A percentile compares a stretch with the other conserved stretches of the same genome.
phyloP scores from a whole-genome alignment of 1,140 invertebrate species.

The Lordiphosa collinella region DNA sequence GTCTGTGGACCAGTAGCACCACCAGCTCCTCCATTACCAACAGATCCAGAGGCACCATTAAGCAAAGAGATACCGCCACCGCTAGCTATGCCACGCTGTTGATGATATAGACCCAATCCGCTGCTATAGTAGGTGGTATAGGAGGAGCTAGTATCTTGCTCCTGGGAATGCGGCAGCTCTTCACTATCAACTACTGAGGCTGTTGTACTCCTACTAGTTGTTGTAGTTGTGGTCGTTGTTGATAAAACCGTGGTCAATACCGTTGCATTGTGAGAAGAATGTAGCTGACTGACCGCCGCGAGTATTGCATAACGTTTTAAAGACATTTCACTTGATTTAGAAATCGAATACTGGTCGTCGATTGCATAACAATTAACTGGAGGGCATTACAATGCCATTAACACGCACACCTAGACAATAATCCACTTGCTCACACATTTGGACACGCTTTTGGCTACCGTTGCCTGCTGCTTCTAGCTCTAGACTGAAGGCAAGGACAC shows the following conservation, averaged over 20 bases:
- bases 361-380: conserved; percentile 67
- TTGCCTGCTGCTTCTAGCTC: conserved; percentile 1
- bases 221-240: conserved; percentile 30
- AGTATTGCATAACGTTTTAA: conserved; percentile 73
- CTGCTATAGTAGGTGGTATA: conserved; percentile 59
- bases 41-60: conserved; percentile 39
- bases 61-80: conserved; percentile 8
- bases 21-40: conserved; percentile 19
- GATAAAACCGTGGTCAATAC: conserved; percentile 22
- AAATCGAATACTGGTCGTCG: conserved; percentile 32
- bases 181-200: conserved; percentile 25
- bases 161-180: conserved; percentile 42
- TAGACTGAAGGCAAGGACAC: conserved; percentile 42
- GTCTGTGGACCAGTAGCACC: conserved; percentile 47
- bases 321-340: conserved; percentile 57
- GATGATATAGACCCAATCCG: conserved; percentile 75
- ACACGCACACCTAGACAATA: conserved; percentile 28
- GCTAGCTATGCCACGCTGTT: conserved; percentile 48
- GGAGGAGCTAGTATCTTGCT: conserved; percentile 38
- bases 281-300: conserved; percentile 54
- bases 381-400: conserved; percentile 38
- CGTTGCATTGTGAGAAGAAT: conserved; percentile 32
- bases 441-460: conserved; percentile 1
- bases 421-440: conserved; percentile 8
- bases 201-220: conserved; percentile 17